Percentiles rank a stretch among this genome's conserved stretches.
Conservation (phyloP, 2,888 invertebrate genomes). For the Hyposoter dolosus region DNA sequence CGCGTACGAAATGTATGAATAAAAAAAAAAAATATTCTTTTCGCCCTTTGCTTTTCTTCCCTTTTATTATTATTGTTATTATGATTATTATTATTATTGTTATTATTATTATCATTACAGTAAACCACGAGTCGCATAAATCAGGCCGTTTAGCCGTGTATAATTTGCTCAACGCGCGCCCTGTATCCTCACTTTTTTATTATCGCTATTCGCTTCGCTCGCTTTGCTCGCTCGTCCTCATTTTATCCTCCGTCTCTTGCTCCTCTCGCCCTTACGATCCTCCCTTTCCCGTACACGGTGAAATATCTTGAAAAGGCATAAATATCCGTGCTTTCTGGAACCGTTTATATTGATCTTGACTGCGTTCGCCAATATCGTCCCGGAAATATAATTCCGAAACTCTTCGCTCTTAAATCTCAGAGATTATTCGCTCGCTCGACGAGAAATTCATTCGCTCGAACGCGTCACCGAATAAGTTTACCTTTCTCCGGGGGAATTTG, state of each 20-base stretch:
- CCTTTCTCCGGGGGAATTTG: background rate
- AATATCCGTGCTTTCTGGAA: slow-evolving; percentile 76
- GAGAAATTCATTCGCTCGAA: background rate
- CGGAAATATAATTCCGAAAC: background rate
- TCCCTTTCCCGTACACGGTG: slow-evolving; percentile 36
- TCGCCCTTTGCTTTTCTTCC: slow-evolving; percentile 47
- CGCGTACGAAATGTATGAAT: background rate
- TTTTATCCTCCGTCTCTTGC: background rate
- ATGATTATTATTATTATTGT: slow-evolving; percentile 59
- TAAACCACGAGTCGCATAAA: slow-evolving; percentile 77
- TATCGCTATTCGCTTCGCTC: slow-evolving; percentile 66
- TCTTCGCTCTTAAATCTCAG: background rate
- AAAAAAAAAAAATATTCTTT: slow-evolving; percentile 7
- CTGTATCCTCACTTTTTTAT: slow-evolving; percentile 62
- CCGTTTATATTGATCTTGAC: slow-evolving; percentile 40
- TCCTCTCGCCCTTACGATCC: slow-evolving; percentile 10
- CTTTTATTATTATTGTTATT: slow-evolving; percentile 27
- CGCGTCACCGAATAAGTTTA: background rate
- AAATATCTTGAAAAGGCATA: slow-evolving; percentile 74
- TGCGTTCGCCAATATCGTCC: background rate
- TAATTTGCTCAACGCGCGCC: slow-evolving; percentile 78
- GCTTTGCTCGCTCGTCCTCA: slow-evolving; percentile 13
- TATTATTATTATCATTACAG: slow-evolving; percentile 67
- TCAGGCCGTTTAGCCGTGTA: slow-evolving; percentile 81
- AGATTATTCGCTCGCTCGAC: background rate